A percentile compares a stretch with the other conserved stretches of the same genome.
Evolutionary conservation across 2,888 invertebrate genomes (phyloP).

Genomic region (Chrysina gloriosa): DNA sequence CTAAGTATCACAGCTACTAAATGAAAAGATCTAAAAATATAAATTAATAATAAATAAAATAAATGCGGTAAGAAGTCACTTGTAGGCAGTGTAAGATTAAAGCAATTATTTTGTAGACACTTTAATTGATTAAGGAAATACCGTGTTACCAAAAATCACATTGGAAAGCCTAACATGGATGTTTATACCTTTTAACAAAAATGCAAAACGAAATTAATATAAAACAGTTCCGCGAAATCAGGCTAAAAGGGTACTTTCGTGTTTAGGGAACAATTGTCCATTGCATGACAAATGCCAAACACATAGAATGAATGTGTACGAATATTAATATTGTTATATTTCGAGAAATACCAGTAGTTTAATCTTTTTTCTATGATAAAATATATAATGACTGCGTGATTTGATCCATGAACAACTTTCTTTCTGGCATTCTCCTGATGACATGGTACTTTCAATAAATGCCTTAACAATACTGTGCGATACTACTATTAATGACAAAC

Average conservation of each 20-base stretch:
- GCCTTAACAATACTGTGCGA: conserved; percentile 32
- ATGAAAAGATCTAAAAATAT: not conserved
- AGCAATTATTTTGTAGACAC: conserved; percentile 22
- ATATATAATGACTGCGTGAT: too few species aligned
- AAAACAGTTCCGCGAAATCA: not conserved
- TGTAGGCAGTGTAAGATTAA: conserved; percentile 12
- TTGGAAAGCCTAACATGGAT: not conserved
- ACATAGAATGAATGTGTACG: not conserved
- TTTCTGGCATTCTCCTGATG: not conserved
- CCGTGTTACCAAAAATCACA: conserved; percentile 9
- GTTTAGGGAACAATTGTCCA: conserved; percentile 19
- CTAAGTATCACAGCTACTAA: not conserved
- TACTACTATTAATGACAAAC: conserved; percentile 5
- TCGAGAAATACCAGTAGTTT: too few species aligned
- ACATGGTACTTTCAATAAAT: conserved; percentile 26
- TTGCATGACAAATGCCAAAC: conserved; percentile 23
- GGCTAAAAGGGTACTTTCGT: not conserved
- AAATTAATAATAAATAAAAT: not conserved
- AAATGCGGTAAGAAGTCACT: conserved; percentile 19
- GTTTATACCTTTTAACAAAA: not conserved
- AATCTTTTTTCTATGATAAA: too few species aligned
- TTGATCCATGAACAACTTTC: not conserved
- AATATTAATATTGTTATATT: too few species aligned
- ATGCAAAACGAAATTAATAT: not conserved
- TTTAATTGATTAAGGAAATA: conserved; percentile 29